Base-by-base conservation (phyloP, 2,113 vertebrate species). In the Heterocephalus glaber region DNA sequence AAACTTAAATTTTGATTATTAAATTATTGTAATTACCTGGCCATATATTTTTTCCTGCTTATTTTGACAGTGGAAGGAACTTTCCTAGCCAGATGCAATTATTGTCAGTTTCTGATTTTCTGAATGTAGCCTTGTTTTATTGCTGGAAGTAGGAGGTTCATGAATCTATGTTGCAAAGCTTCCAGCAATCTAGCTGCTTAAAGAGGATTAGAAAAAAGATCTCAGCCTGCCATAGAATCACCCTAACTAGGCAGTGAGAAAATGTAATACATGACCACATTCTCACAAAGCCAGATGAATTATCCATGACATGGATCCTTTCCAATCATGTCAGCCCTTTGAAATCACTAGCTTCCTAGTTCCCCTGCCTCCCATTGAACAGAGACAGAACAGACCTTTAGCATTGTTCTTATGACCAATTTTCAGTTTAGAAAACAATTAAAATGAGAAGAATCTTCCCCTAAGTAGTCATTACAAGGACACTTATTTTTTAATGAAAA, bases 381-480 rank as follows among this genome's bases (percentile, higher is more conserved):
- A 94, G 33, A 94, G 11, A 68, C 17, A 77, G 85, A 87, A 86
- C 22, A 89, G 56, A 68, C 0, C 20, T 30, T 7, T 38, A 5
- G 12, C 26, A 61, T 87, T 38, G 3, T 47, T 74, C 30, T 13
- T 61, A 72, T 33, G 44, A 86, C 92, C 56, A 63, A 87, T 66
- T 86, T 96, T 89, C 52, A 95, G 80, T 84, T 86, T 81, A 77
- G 77, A 60, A 92, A 87, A 93, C 74, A 63, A 47, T 49, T 85
- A 93, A 96, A 95, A 91, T 81, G 22, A 33, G 24, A 96, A 90
- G 38, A 76, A n/a, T 65, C 28, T 7, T 77, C 41, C 17, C 60
- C 8, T 89, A 81, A 79, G 56, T 77, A 79, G n/a, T 72, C 89
- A 90, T 72, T 94, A 77, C 30, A 81, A 41, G 24, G 22, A 82